Conservation (phyloP, 2,888 invertebrate genomes). For the Ceraclea dissimilis region DNA sequence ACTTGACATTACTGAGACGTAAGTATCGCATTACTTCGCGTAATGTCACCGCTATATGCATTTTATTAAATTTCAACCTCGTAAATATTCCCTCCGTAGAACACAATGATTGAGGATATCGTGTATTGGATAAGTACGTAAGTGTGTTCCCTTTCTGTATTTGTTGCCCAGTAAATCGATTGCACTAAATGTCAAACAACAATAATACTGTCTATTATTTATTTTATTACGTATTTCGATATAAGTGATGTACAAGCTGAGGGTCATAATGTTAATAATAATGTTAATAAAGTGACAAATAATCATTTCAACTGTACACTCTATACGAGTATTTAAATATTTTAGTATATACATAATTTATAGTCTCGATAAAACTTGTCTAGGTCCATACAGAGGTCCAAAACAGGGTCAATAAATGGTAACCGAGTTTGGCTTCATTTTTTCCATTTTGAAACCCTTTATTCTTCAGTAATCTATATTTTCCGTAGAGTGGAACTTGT, state of each 20-base stretch:
- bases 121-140: too few relatives aligned
- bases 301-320: background rate
- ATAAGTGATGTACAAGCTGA: background rate
- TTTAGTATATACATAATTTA: too few relatives aligned
- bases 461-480: too few relatives aligned
- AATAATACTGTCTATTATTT: background rate
- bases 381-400: too few relatives aligned
- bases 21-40: background rate
- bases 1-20: background rate
- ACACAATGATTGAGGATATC: too few relatives aligned
- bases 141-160: too few relatives aligned
- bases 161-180: background rate
- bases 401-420: too few relatives aligned
- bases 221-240: background rate
- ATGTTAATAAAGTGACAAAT: background rate
- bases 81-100: background rate
- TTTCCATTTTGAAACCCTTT: too few relatives aligned
- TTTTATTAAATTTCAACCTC: conserved; percentile 1
- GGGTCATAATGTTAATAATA: background rate
- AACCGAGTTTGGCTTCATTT: too few relatives aligned
- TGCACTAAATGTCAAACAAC: background rate
- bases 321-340: too few relatives aligned
- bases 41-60: background rate
- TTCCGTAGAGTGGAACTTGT: too few relatives aligned
- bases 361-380: too few relatives aligned